Percentiles rank a stretch among this genome's conserved stretches.
These are phyloP conservation scores for Baccha elongata DNA, from an alignment of 2,888 invertebrate genomes.

Conservation along the genomic window DNA sequence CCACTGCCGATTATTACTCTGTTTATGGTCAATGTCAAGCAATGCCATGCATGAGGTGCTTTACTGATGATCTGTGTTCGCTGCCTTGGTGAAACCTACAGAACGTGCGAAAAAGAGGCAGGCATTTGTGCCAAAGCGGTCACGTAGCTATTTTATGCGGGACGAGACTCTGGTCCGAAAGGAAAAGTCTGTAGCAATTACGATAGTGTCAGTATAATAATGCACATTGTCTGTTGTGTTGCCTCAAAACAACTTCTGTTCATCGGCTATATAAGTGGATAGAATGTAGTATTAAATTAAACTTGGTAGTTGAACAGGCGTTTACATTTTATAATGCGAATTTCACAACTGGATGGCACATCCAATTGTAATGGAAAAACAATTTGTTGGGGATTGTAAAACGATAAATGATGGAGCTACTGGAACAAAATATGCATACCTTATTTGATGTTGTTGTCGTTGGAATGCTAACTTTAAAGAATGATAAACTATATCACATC, in stretches of 20 bases:
- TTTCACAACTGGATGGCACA: constrained; percentile 22
- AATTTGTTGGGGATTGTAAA: constrained; percentile 60
- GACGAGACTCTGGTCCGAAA: constrained; percentile 35
- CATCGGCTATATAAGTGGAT: constrained; percentile 16
- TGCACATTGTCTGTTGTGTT: constrained; percentile 49
- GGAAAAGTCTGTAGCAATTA: constrained; percentile 57
- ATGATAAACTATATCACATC: constrained; percentile 4
- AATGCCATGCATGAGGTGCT: neutral
- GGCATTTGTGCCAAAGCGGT: constrained; percentile 38
- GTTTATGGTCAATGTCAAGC: constrained; percentile 62
- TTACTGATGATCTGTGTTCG: neutral
- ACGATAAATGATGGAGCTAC: constrained; percentile 41
- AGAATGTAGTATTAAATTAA: constrained; percentile 4
- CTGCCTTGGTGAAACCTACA: neutral
- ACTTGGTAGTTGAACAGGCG: constrained; percentile 8
- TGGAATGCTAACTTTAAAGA: constrained; percentile 5
- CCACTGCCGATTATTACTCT: constrained; percentile 54
- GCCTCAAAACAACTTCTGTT: constrained; percentile 17
- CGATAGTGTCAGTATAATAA: constrained; percentile 18
- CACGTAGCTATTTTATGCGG: constrained; percentile 51
- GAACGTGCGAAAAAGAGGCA: constrained; percentile 55
- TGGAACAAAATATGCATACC: constrained; percentile 37
- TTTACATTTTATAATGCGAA: constrained; percentile 1
- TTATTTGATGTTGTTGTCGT: constrained; percentile 4
- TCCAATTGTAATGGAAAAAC: constrained; percentile 56